Evolutionary conservation across 2,888 invertebrate species (phyloP).

Genomic region (Strigamia maritima): DNA sequence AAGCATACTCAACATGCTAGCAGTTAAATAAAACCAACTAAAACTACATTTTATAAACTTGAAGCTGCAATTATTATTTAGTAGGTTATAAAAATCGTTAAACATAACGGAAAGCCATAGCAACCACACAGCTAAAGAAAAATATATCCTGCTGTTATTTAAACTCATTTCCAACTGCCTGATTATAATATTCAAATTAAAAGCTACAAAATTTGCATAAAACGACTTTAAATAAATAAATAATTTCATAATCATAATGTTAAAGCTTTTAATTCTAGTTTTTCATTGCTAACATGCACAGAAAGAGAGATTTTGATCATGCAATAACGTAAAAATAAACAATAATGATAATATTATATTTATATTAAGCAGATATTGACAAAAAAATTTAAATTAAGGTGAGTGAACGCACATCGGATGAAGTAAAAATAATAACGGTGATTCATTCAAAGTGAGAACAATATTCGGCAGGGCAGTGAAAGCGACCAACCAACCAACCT

Average conservation of each 20-base stretch:
- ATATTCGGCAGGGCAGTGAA: slow-evolving; percentile 21
- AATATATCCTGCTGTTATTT: background rate
- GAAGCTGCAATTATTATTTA: background rate
- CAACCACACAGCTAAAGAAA: background rate
- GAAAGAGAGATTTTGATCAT: no score
- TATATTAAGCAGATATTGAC: background rate
- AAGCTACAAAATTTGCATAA: no score
- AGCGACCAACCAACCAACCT: slow-evolving; percentile 39
- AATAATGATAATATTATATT: no score
- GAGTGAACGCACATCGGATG: slow-evolving; percentile 3
- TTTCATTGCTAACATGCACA: no score
- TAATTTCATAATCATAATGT: no score
- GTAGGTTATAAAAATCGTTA: background rate
- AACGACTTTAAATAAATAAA: no score
- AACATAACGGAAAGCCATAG: background rate
- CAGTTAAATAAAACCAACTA: background rate
- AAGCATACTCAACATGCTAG: slow-evolving; percentile 13
- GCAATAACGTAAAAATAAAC: background rate
- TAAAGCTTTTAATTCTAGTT: no score
- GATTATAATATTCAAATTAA: background rate
- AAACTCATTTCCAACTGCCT: background rate
- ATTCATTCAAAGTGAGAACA: background rate
- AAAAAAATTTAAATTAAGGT: background rate
- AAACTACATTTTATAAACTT: background rate
- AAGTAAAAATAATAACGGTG: background rate